Evolutionary conservation across 2,113 vertebrate genomes (phyloP).

Genomic region (Passerina amoena): DNA sequence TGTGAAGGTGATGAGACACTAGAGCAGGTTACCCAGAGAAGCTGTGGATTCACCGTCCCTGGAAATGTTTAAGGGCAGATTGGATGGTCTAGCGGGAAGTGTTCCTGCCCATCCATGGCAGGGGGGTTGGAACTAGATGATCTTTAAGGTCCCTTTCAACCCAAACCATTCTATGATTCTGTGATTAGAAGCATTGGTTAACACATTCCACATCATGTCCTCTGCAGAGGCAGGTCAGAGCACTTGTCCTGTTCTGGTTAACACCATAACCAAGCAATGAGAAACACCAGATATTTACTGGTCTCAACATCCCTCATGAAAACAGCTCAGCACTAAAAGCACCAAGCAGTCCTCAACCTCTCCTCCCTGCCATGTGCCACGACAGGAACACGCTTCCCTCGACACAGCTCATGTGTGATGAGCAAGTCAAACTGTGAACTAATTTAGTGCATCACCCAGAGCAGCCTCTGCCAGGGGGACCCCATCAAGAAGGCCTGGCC

Average conservation of each 20-base stretch:
- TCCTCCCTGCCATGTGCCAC: not conserved
- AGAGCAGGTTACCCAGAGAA: not conserved
- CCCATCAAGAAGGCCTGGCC: not conserved
- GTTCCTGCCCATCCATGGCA: not conserved
- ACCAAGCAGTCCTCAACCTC: not conserved
- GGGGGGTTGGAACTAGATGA: not conserved
- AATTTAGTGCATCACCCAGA: not conserved
- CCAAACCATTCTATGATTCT: not conserved
- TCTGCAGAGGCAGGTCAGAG: not conserved
- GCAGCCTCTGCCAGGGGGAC: not conserved
- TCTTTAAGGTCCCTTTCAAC: not conserved
- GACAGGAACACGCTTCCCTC: not conserved
- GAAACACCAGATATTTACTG: not conserved
- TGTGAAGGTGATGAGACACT: not conserved
- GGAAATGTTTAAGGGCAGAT: not conserved
- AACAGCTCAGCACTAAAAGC: not conserved
- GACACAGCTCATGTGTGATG: fast-evolving
- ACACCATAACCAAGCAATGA: not conserved
- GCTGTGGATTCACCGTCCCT: fast-evolving
- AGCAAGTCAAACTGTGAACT: not conserved
- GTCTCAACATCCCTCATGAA: not conserved
- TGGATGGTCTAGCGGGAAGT: not conserved
- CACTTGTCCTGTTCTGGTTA: not conserved
- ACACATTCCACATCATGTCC: not conserved
- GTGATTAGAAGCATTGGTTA: not conserved